Base-by-base conservation (phyloP, 2,797 vertebrate genomes). In the Menidia menidia region DNA sequence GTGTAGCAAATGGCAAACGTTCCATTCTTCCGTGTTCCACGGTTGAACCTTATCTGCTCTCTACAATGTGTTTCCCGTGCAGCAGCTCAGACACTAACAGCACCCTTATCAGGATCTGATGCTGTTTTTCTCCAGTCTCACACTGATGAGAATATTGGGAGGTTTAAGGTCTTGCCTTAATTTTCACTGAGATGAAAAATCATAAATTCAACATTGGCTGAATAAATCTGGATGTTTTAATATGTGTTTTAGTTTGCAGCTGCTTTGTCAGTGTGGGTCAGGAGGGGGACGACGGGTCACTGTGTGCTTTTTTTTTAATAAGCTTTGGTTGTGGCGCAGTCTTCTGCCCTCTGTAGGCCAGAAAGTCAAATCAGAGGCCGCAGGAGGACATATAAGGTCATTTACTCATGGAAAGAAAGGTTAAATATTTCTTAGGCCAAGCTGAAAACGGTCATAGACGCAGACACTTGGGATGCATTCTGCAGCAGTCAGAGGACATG, bases 311-410 rank as follows among this genome's bases (percentile, higher is more conserved):
- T 79, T 58, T 73, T 75, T 72, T 69, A 35, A 80, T 75, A 60
- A 3, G 31, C 5, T 25, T 30, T 59, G 0, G 31, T 64, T 71
- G 45, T 2, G 52, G 14, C 55, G 56, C 6, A 1, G 2, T 80
- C n/a, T 55, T 41, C 59, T 82, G 87, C 86, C 87, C 76, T 56
- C 89, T 91, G 73, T 31, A 59, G 84, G 67, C 35, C 30, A 63
- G 32, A 54, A 0, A 0, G 7, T 39, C 14, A 8, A 31, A 52
- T 7, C 41, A 54, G 25, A 6, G 3, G 5, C 16, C 30, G 42
- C 25, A 6, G 31, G 18, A 68, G 56, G 71, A 69, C 60, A 50
- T 64, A 58, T 45, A 67, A 77, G 63, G 68, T 39, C 9, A 63
- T 72, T 30, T 65, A 30, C 9, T 32, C 58, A 50, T 57, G 44